Base-by-base conservation (phyloP, 2,888 invertebrate species). In the Belgica antarctica region DNA sequence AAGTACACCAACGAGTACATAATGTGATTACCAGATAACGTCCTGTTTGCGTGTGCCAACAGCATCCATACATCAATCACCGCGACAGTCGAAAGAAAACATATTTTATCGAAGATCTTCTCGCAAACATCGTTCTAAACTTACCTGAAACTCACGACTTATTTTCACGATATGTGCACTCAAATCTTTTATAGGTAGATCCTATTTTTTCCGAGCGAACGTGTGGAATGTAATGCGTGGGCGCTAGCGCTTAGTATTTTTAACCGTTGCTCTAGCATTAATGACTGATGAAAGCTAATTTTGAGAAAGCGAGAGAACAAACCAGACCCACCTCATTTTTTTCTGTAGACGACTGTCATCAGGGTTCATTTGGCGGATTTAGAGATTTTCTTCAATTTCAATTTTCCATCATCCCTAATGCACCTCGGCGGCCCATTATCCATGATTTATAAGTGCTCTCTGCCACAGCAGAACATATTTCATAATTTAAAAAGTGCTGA, bases 221-320 rank as follows among this genome's bases (percentile, higher is more conserved):
- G 24, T 12, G 57, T 68, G 68, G 68, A 68, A 68, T 68, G 52
- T 68, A 57, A 27, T 19, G 17, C 68, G 68, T 68, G 57, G 68
- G 68, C 31, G 68, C n/a, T 22, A 17, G 52, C 22, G 52, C 52
- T 59, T 59, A 19, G 59, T 25, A 19, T 59, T 25, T 52, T 15
- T 15, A 19, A 36, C 19, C 3, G 12, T 15, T 68, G 4, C 65
- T 65, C 47, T 17, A 65, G 17, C 47, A 65, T 65, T 65, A 19
- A 34, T 36, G 65, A 22, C 65, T 46, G 65, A 46, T 65, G 65
- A 65, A 65, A 65, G 47, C 5, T n/a, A 25, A 41, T 41, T 41
- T 41, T n/a, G 41, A 22, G 25, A 22, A 24, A 12, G 25, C 12
- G 57, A 57, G 22, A 8, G 57, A 57, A 19, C 4, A n/a, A 41